Evolutionary conservation across 2,888 invertebrate species (phyloP).

Genomic region (Sceliomorpha sp.): DNA sequence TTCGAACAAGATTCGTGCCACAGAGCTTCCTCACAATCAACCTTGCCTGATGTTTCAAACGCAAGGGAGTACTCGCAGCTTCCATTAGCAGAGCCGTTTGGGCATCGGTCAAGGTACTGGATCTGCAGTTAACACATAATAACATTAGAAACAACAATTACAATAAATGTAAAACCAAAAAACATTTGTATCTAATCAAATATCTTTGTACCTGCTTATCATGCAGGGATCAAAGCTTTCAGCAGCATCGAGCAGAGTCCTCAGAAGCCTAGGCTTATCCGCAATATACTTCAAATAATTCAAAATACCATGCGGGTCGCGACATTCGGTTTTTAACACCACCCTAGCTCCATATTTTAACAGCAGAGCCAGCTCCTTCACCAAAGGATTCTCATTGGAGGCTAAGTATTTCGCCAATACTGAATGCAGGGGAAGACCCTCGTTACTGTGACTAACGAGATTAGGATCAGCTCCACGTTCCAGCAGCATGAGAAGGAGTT

Average conservation of each 20-base stretch:
- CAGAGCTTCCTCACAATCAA: conserved; percentile 83
- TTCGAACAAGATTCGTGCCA: conserved; percentile 82
- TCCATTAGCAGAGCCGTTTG: conserved; percentile 86
- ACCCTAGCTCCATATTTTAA: conserved; percentile 90
- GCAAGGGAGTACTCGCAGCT: conserved; percentile 85
- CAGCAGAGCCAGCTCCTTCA: conserved; percentile 85
- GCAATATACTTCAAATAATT: conserved; percentile 88
- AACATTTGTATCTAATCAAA: background rate
- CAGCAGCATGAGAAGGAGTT: conserved; percentile 85
- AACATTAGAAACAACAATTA: too few relatives aligned
- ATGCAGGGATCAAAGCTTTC: conserved; percentile 90
- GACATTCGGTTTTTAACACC: conserved; percentile 90
- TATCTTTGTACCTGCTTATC: conserved; percentile 82
- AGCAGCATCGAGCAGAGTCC: conserved; percentile 86
- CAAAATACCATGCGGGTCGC: conserved; percentile 91
- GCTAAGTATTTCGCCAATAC: conserved; percentile 92
- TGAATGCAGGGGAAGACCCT: too few relatives aligned
- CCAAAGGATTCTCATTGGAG: conserved; percentile 86
- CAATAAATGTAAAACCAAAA: too few relatives aligned
- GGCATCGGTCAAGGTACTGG: conserved; percentile 84
- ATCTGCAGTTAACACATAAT: too few relatives aligned
- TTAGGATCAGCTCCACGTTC: conserved; percentile 89
- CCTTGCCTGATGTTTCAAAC: conserved; percentile 85
- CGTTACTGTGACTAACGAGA: conserved; percentile 87
- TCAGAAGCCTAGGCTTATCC: conserved; percentile 82